Evolutionary conservation across 2,797 vertebrate species (phyloP), one percentile per base, ranked within the genome.

Genomic region (Sebastes hubbsi): DNA sequence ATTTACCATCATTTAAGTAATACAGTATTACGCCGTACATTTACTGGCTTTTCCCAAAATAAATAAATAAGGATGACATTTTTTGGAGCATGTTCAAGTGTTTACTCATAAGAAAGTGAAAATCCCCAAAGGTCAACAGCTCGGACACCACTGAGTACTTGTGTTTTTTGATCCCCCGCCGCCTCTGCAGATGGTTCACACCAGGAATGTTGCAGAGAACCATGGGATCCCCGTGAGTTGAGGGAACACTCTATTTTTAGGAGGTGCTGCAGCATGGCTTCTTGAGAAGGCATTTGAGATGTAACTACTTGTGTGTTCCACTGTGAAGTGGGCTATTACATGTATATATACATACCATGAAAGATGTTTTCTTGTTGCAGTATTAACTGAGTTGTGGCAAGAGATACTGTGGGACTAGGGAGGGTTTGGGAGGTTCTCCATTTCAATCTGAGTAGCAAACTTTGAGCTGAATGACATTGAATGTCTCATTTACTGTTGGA

Each of bases 241-340:
- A 90, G 76, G 82, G 87, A 80, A 71, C 55, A 18, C 66, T 77
- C 92, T 95, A 95, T 96, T 94, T 95, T 91, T 95, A 95, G 93
- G 74, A 72, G 79, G 60, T 68, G 73, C 79, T 18, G 46, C 52
- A 80, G 77, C 72, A 32, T 13, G 72, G 76, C 72, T 72, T 71
- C 85, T 77, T 68, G 64, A 84, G 86, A 85, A 81, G 81, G 85
- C 73, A 89, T 92, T 38, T 83, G 76, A 88, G 76, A 91, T 75
- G 81, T 76, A 82, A 79, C 86, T 42, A 58, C 42, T n/a, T 36
- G 58, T 75, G 66, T 78, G 75, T 69, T 79, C 63, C 52, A 29
- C 66, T 22, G 52, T 30, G 38, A 13, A 22, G 25, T 54, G 10
- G 38, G 49, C 18, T 27, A 27, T 27, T 27, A 27, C 27, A 27